A percentile compares a stretch with the other conserved stretches of the same genome.
These are phyloP conservation scores for Apogon hyalosoma DNA, from an alignment of 2,797 vertebrate species.

Conservation along the genomic window DNA sequence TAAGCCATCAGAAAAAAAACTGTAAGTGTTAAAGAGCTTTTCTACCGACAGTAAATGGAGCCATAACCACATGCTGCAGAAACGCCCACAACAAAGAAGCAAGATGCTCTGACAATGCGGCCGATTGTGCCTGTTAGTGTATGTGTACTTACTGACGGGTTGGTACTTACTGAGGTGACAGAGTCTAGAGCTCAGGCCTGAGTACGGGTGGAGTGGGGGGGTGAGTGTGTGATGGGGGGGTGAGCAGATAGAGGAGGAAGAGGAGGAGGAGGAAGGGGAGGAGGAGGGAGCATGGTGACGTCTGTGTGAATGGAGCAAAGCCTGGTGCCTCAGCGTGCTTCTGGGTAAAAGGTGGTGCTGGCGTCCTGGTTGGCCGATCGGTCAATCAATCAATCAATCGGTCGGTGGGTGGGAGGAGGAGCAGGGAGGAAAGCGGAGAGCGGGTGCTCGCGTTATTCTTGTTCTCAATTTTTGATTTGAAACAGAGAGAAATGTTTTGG, in stretches of 20 bases:
- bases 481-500: conserved; percentile 72
- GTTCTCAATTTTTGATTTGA: conserved; percentile 68
- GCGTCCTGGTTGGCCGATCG: conserved; percentile 83
- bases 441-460: conserved; percentile 75
- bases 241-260: conserved; percentile 78
- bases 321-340: conserved; percentile 88
- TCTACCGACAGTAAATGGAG: not conserved
- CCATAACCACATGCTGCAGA: conserved; percentile 43
- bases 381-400: conserved; percentile 77
- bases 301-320: conserved; percentile 87
- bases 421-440: conserved; percentile 80
- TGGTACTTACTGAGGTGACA: conserved; percentile 86
- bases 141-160: conserved; percentile 81
- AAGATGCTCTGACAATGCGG: conserved; percentile 60
- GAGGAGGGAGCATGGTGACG: conserved; percentile 76
- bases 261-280: conserved; percentile 63
- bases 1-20: too few species aligned
- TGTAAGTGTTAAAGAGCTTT: too few species aligned
- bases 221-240: conserved; percentile 82
- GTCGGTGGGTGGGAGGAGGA: conserved; percentile 57
- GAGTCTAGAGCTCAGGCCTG: conserved; percentile 82
- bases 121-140: conserved; percentile 60
- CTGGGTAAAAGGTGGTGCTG: conserved; percentile 87
- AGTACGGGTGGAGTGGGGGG: conserved; percentile 79
- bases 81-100: conserved; percentile 51